These are phyloP conservation scores for Arrhamphus sclerolepis DNA, from an alignment of 2,797 vertebrate genomes.

Conservation along the genomic window DNA sequence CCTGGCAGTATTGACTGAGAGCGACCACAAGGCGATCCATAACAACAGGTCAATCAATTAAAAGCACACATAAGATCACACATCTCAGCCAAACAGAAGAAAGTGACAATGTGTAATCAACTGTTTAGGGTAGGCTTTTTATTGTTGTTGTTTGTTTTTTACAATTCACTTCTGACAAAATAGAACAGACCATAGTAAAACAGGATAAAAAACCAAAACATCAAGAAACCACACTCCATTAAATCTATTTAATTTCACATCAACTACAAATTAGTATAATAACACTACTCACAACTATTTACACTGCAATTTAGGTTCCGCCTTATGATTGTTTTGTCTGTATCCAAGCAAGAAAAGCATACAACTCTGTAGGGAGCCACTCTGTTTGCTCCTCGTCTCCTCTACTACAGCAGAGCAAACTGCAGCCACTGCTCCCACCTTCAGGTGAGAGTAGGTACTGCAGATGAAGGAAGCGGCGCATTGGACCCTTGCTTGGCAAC, in stretches of 20 bases:
- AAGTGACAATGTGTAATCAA: constrained; percentile 66
- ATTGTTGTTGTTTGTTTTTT: no score
- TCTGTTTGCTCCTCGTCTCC: constrained; percentile 36
- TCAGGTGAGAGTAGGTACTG: constrained; percentile 69
- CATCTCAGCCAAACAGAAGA: constrained; percentile 58
- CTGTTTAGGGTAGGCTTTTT: constrained; percentile 41
- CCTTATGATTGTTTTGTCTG: constrained; percentile 27
- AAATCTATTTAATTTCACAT: neutral
- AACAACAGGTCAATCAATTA: constrained; percentile 75
- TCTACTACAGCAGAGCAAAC: constrained; percentile 55
- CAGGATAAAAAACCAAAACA: constrained; percentile 2
- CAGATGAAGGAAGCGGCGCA: constrained; percentile 49
- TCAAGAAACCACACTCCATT: neutral
- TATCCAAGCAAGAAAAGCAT: constrained; percentile 43
- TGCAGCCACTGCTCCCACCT: constrained; percentile 92
- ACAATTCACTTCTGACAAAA: constrained; percentile 16
- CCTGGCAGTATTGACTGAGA: constrained; percentile 65
- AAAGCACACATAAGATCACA: constrained; percentile 61
- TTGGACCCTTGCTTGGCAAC: neutral
- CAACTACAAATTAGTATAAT: constrained; percentile 1
- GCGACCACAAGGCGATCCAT: constrained; percentile 62
- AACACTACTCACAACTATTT: neutral
- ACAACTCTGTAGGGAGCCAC: constrained; percentile 19
- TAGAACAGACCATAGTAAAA: neutral
- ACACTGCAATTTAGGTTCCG: neutral